phyloP scores from a whole-genome alignment of 2,113 vertebrate species.

The Petromus typicus region DNA sequence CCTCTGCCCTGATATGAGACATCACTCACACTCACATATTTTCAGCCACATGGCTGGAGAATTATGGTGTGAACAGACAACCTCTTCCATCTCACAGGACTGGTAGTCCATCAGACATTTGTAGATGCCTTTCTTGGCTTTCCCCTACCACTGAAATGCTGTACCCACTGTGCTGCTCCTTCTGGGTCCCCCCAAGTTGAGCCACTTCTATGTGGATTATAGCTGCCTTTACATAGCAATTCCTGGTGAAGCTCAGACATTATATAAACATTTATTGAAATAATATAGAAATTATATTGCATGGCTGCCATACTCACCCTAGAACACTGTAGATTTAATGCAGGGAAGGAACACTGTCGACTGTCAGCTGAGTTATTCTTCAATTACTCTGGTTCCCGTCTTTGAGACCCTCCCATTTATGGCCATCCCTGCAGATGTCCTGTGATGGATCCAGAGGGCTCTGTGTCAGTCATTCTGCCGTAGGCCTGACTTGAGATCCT shows the following conservation, averaged over 20 bases:
- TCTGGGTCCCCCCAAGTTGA: background rate
- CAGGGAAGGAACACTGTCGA: background rate
- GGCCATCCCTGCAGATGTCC: background rate
- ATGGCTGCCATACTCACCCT: no score
- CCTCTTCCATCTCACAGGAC: fast-evolving
- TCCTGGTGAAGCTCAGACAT: background rate
- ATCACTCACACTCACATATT: background rate
- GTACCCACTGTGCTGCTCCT: background rate
- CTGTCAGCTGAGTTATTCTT: background rate
- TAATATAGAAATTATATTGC: background rate
- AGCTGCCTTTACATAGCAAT: background rate
- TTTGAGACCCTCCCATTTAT: background rate
- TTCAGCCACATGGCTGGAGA: background rate
- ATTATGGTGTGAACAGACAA: background rate
- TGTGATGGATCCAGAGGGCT: background rate
- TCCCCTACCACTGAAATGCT: background rate
- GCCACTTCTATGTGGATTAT: background rate
- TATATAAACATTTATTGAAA: background rate
- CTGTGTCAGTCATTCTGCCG: background rate
- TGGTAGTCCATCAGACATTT: background rate
- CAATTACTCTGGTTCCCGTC: background rate
- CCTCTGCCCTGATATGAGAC: background rate
- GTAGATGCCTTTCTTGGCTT: background rate
- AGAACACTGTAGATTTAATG: background rate
- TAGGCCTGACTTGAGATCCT: background rate